These are phyloP conservation scores for Pipistrellus kuhlii DNA, from an alignment of 2,797 vertebrate genomes.

Conservation along the genomic window DNA sequence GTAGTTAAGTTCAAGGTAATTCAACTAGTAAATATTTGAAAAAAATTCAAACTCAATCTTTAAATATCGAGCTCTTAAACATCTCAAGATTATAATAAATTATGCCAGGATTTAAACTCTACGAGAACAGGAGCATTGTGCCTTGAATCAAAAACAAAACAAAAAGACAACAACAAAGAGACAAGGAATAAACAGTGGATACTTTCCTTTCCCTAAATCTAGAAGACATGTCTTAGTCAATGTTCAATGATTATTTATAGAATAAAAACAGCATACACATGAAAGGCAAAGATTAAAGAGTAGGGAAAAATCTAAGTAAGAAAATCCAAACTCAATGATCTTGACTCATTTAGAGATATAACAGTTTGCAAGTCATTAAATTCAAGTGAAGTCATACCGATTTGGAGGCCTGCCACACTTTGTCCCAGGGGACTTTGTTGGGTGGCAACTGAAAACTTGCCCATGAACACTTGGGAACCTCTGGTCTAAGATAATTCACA, in stretches of 20 bases:
- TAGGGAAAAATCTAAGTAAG: conserved; percentile 23
- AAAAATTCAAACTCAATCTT: neutral
- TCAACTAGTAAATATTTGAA: neutral
- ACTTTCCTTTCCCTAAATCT: neutral
- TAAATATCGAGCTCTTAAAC: neutral
- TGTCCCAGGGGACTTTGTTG: neutral
- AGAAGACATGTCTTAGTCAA: neutral
- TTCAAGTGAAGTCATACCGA: neutral
- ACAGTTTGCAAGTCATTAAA: conserved; percentile 24
- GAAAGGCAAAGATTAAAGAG: conserved; percentile 3
- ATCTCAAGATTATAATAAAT: neutral
- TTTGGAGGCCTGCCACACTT: neutral
- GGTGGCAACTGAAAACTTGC: neutral
- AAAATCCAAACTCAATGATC: conserved; percentile 33
- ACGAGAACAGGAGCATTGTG: neutral
- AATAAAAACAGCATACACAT: conserved; percentile 17
- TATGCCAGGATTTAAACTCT: neutral
- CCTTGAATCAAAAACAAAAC: neutral
- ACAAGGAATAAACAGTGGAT: neutral
- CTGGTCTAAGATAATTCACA: neutral
- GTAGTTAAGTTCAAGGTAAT: neutral
- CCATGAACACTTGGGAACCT: neutral
- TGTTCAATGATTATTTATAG: neutral
- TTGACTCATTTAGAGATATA: conserved; percentile 19
- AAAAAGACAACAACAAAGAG: no score